Percentiles rank a stretch among this genome's conserved stretches.
phyloP scores from a whole-genome alignment of 2,888 invertebrate species.

The Conomelus anceps region DNA sequence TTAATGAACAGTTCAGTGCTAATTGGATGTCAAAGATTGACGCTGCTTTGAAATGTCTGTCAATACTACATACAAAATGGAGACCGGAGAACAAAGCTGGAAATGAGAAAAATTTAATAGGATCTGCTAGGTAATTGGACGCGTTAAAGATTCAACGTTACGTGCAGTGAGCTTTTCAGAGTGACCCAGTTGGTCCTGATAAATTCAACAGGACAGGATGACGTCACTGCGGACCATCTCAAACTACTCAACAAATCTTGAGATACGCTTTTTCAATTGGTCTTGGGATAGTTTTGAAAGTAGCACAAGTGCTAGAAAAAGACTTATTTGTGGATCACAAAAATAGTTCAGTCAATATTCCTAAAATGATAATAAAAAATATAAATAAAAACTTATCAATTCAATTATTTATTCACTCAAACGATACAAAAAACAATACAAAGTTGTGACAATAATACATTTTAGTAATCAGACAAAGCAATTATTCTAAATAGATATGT shows the following conservation, averaged over 20 bases:
- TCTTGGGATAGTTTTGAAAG: not conserved
- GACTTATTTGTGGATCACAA: too few relatives aligned
- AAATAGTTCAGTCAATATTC: too few relatives aligned
- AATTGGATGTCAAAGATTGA: not conserved
- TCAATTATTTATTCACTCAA: too few relatives aligned
- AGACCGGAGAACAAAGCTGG: not conserved
- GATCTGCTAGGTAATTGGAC: not conserved
- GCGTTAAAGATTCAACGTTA: not conserved
- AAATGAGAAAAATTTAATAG: not conserved
- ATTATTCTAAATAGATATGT: too few relatives aligned
- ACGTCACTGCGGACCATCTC: not conserved
- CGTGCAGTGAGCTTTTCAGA: not conserved
- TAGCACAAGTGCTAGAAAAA: not conserved
- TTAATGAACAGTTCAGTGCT: not conserved
- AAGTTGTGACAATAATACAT: too few relatives aligned
- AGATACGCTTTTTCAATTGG: too few relatives aligned
- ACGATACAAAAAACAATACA: too few relatives aligned
- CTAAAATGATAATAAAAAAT: too few relatives aligned
- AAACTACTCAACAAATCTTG: not conserved
- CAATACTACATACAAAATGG: not conserved
- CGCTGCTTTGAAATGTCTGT: not conserved
- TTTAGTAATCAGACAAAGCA: too few relatives aligned
- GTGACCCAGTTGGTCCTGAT: not conserved
- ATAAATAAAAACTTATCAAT: too few relatives aligned
- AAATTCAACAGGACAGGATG: not conserved